These are phyloP conservation scores for Myotis planiceps DNA, from an alignment of 2,797 vertebrate genomes.

Conservation along the genomic window DNA sequence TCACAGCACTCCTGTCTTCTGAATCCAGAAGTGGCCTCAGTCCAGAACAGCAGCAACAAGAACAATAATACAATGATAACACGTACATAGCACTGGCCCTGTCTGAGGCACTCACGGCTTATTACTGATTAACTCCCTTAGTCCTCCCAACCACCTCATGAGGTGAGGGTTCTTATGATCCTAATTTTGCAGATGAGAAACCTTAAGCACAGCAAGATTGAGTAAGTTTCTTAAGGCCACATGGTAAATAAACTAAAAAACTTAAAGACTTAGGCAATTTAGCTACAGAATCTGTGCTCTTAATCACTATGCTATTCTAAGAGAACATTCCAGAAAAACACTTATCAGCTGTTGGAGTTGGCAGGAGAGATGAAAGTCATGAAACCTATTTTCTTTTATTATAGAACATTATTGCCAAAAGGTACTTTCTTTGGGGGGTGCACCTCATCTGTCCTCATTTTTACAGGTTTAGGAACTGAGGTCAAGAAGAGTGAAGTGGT, in stretches of 20 bases:
- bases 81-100: not conserved
- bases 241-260: conserved; percentile 9
- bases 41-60: not conserved
- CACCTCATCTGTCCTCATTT: not conserved
- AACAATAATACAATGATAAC: not conserved
- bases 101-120: not conserved
- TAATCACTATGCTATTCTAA: not conserved
- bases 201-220: not conserved
- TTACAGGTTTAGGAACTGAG: not conserved
- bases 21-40: not conserved
- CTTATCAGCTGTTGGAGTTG: not conserved
- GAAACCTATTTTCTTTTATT: not conserved
- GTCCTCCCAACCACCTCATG: not conserved
- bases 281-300: not conserved
- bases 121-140: not conserved
- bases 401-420: not conserved
- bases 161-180: not conserved
- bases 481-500: not conserved
- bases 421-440: not conserved
- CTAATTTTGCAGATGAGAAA: not conserved
- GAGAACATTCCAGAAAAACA: conserved; percentile 20
- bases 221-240: not conserved
- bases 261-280: not conserved
- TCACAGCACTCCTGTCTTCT: not conserved
- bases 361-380: not conserved